phyloP scores from a whole-genome alignment of 2,888 invertebrate species.

The Ditylenchus weischeri region DNA sequence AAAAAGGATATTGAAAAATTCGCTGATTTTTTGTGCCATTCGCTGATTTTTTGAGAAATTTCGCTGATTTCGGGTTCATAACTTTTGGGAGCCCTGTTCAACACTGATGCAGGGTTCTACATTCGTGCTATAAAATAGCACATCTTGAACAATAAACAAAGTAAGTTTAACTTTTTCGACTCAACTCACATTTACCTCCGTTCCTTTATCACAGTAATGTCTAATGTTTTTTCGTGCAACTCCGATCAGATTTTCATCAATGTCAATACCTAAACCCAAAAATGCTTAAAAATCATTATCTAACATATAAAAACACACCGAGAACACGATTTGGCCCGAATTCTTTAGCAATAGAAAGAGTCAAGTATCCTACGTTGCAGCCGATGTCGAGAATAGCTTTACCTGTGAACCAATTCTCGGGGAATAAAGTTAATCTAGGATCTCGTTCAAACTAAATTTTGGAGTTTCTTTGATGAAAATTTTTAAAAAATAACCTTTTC shows the following conservation, averaged over 20 bases:
- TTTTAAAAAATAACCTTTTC: constrained; percentile 58
- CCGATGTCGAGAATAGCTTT: constrained; percentile 93
- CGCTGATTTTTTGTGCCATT: no score
- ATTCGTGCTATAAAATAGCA: no score
- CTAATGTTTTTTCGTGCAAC: constrained; percentile 74
- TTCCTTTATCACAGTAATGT: constrained; percentile 64
- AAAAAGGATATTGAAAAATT: no score
- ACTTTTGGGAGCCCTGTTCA: no score
- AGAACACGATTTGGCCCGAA: constrained; percentile 76
- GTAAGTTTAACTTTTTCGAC: no score
- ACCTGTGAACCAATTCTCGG: constrained; percentile 67
- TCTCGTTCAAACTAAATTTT: constrained; percentile 5
- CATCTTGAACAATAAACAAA: no score
- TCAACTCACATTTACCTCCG: constrained; percentile 28
- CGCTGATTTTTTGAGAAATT: no score
- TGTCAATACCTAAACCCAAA: constrained; percentile 72
- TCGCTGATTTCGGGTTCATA: no score
- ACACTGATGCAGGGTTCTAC: no score
- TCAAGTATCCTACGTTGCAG: constrained; percentile 93
- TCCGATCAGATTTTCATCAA: constrained; percentile 80
- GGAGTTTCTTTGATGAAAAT: not conserved
- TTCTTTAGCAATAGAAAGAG: constrained; percentile 81
- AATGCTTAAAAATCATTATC: no score
- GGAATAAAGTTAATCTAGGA: constrained; percentile 26
- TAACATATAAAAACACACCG: constrained; percentile 59